Evolutionary conservation across 30 jellyfish, hydroid and myxozoan genomes (phyloP).

Genomic region (Mastigias papua): DNA sequence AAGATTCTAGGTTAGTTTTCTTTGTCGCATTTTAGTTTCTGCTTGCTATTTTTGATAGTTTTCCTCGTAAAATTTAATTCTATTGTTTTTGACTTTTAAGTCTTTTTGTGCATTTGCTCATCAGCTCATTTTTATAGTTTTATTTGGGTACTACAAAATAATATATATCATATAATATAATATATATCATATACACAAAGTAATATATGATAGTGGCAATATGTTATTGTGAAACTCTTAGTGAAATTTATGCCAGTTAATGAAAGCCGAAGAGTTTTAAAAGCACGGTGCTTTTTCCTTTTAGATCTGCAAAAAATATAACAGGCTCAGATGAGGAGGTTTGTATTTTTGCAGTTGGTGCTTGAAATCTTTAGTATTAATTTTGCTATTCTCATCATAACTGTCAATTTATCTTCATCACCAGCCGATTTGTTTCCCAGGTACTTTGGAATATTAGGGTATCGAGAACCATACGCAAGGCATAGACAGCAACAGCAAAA

Average conservation of each 20-base stretch:
- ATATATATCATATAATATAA: too few species aligned
- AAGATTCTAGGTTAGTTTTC: slow-evolving; percentile 33
- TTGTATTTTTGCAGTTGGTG: not conserved
- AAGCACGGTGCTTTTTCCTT: not conserved
- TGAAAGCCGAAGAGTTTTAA: not conserved
- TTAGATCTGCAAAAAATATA: slow-evolving; percentile 30
- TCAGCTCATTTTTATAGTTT: not conserved
- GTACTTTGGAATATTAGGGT: too few species aligned
- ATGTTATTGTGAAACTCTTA: too few species aligned
- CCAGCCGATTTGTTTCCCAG: too few species aligned
- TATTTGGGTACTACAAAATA: too few species aligned
- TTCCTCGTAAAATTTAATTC: not conserved
- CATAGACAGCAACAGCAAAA: too few species aligned
- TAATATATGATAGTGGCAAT: too few species aligned
- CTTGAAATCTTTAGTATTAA: too few species aligned
- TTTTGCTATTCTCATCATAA: not conserved
- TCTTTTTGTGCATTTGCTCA: not conserved
- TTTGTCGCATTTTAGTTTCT: not conserved
- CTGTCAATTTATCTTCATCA: too few species aligned
- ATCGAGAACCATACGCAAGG: too few species aligned
- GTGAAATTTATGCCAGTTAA: too few species aligned
- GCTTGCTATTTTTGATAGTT: not conserved
- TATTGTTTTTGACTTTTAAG: not conserved
- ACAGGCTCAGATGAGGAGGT: slow-evolving; percentile 75
- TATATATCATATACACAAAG: too few species aligned